These are phyloP conservation scores for Drosophila tropicalis DNA, from an alignment of 1,140 invertebrate genomes.

Conservation along the genomic window DNA sequence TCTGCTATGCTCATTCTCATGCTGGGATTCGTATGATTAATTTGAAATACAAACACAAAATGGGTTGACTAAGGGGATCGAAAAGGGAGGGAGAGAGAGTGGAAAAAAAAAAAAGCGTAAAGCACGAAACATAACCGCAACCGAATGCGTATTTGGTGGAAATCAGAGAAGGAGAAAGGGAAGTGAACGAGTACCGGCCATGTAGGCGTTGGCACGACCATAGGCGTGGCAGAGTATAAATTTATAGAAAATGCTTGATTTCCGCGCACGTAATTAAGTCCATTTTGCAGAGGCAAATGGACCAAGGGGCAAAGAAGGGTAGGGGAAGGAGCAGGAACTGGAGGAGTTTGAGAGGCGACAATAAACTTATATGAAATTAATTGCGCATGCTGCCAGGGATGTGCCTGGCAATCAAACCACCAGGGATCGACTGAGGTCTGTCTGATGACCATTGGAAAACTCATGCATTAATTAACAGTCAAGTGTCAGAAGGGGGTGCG, in stretches of 20 bases:
- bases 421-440: constrained; percentile 56
- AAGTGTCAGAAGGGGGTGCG: constrained; percentile 63
- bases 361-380: constrained; percentile 82
- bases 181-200: background rate
- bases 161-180: background rate
- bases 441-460: constrained; percentile 50
- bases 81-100: constrained; percentile 19
- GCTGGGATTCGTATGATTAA: constrained; percentile 71
- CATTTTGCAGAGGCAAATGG: constrained; percentile 53
- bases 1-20: constrained; percentile 29
- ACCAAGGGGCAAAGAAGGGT: constrained; percentile 29
- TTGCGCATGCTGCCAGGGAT: constrained; percentile 67
- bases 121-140: constrained; percentile 56
- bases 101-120: background rate
- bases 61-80: constrained; percentile 35
- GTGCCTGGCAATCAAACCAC: constrained; percentile 26
- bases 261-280: constrained; percentile 80
- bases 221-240: constrained; percentile 64
- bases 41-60: constrained; percentile 77
- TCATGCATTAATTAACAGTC: constrained; percentile 81
- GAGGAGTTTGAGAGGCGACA: constrained; percentile 69
- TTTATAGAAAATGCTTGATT: constrained; percentile 80
- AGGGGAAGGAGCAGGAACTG: constrained; percentile 1
- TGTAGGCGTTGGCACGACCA: constrained; percentile 18
- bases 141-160: constrained; percentile 29